Conservation (phyloP, 2,888 invertebrate genomes). For the Drosophila anomalipes region DNA sequence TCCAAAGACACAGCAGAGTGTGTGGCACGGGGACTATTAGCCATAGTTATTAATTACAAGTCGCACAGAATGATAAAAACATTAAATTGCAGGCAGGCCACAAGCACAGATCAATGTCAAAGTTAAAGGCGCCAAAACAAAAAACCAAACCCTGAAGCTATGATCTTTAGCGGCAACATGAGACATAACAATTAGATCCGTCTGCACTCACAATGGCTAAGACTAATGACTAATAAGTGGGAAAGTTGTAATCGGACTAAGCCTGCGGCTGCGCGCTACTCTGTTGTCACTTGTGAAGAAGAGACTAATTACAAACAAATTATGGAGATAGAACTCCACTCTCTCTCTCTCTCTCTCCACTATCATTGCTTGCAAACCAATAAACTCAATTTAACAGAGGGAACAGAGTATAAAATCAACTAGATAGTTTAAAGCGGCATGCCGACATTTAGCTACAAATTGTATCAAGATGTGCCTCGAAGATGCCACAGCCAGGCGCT, state of each 20-base stretch:
- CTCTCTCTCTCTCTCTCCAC: no score
- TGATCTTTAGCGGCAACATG: constrained; percentile 45
- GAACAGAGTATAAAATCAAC: constrained; percentile 1
- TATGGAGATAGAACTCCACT: background rate
- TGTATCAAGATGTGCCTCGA: constrained; percentile 67
- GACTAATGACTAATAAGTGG: constrained; percentile 18
- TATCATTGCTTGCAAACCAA: background rate
- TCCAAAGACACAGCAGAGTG: constrained; percentile 40
- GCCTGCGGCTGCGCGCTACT: background rate
- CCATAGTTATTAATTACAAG: constrained; percentile 48
- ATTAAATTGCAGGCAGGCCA: constrained; percentile 46
- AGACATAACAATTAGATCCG: constrained; percentile 26
- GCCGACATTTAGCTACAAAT: constrained; percentile 56
- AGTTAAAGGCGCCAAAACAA: constrained; percentile 36
- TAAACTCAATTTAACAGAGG: background rate
- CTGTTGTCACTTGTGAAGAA: background rate
- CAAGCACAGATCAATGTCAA: constrained; percentile 30
- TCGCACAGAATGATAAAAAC: constrained; percentile 57
- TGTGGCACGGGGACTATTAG: constrained; percentile 36
- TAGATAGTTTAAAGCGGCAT: constrained; percentile 33
- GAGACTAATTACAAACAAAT: background rate
- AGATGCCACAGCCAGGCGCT: constrained; percentile 34
- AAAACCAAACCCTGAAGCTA: constrained; percentile 12
- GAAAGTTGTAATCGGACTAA: background rate
- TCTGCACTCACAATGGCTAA: constrained; percentile 7